Conservation (phyloP, 1,140 invertebrate species). For the Ceratina australensis region DNA sequence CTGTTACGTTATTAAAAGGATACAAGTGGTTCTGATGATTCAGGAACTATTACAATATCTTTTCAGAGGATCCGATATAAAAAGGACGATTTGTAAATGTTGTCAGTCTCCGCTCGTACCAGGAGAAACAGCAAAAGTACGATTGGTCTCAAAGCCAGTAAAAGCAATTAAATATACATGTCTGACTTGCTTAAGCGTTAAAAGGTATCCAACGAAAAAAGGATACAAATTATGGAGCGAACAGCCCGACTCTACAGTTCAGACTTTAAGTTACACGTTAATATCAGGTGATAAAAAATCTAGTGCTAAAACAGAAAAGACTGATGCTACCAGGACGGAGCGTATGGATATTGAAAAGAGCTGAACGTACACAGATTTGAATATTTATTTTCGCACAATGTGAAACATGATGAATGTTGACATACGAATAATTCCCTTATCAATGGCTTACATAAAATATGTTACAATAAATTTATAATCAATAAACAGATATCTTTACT, state of each 20-base stretch:
- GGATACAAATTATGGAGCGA: constrained; percentile 73
- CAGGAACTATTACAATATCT: background rate
- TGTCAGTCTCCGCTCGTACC: constrained; percentile 76
- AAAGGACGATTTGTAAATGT: constrained; percentile 73
- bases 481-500: constrained; percentile 75
- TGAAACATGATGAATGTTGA: constrained; percentile 36
- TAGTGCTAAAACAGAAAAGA: background rate
- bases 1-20: no score
- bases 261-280: constrained; percentile 68
- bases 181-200: constrained; percentile 63
- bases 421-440: constrained; percentile 74
- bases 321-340: background rate
- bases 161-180: constrained; percentile 73
- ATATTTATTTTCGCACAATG: constrained; percentile 38
- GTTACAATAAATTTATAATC: constrained; percentile 77
- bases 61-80: constrained; percentile 73
- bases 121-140: constrained; percentile 74
- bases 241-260: constrained; percentile 64
- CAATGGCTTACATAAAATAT: constrained; percentile 79
- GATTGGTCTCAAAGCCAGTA: constrained; percentile 70
- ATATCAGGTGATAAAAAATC: constrained; percentile 25
- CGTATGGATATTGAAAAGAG: background rate
- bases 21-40: no score
- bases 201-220: constrained; percentile 68
- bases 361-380: constrained; percentile 24